Base-by-base conservation (phyloP, 1,140 invertebrate genomes). In the Myzus persicae region DNA sequence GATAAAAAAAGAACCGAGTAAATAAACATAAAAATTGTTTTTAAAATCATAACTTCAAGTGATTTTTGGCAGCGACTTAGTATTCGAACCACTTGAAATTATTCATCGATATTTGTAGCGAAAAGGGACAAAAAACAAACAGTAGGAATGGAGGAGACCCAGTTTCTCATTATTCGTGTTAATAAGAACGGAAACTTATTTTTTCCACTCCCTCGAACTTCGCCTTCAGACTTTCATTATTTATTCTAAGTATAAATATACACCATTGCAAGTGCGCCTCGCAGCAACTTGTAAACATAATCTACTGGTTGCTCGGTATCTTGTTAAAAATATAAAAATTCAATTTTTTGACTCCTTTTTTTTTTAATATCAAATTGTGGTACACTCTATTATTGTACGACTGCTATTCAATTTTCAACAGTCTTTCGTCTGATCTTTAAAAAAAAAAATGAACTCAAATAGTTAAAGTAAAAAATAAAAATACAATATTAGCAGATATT, bases 161-260 rank as follows among this genome's bases (percentile, higher is more conserved):
- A 20, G 44, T 84, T 93, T 93, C 91, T 93, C 46, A 51, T 93
- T 93, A 84, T 54, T 93, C 46, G 81, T 93, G 91, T 93, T 93
- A 93, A 93, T 93, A 93, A 93, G 76, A 85, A 85, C 91, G 81
- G 46, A 93, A 93, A 93, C 76, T 93, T 93, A 84, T 93, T 85
- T 93, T 85, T 93, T 93, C 81, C 81, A 85, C 91, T 81, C 48
- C 76, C 59, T 22, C 40, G 76, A 85, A 85, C 91, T 93, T 85
- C 36, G 38, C 6, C 46, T 85, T 42, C 48, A 93, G 46, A 93
- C 91, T 84, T 85, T 93, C 85, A 93, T 93, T 84, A 93, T 93
- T 93, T 93, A 93, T 85, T 93, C 81, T n/a, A 42, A 85, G 18
- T 93, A 93, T 38, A 82, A 82, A 81, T 82, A 82, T 85, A 54